Evolutionary conservation across 1,140 invertebrate species (phyloP).

Genomic region (Trinorchestia longiramus): DNA sequence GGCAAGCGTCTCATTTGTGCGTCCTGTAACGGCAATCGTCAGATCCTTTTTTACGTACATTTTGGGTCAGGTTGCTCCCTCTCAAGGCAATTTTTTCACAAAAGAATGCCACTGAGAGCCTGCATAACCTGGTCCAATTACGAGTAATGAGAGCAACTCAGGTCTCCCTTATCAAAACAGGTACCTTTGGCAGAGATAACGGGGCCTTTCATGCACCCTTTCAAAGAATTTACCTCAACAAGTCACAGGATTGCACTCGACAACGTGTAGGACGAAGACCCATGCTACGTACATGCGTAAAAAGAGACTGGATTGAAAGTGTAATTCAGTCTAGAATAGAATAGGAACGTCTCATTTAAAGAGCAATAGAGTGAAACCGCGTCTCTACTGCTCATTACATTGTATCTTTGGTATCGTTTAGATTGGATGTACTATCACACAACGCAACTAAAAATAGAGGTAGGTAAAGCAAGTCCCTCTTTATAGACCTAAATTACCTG

Average conservation of each 20-base stretch:
- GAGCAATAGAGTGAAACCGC: neutral
- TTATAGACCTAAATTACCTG: neutral
- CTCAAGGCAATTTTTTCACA: neutral
- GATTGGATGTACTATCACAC: neutral
- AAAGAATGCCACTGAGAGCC: neutral
- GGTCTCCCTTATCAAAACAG: neutral
- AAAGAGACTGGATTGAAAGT: neutral
- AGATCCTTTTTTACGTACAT: neutral
- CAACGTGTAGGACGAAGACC: neutral
- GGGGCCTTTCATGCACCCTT: neutral
- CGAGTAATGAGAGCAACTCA: conserved; percentile 2
- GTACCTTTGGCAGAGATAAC: conserved; percentile 7
- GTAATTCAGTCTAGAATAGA: neutral
- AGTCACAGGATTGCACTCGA: neutral
- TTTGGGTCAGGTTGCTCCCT: neutral
- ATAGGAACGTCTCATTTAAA: neutral
- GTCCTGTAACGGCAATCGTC: neutral
- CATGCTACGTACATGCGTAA: neutral
- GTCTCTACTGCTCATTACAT: neutral
- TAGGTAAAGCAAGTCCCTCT: neutral
- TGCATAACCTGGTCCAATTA: conserved; percentile 35
- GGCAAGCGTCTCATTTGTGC: neutral
- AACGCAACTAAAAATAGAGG: neutral
- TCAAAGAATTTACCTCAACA: neutral
- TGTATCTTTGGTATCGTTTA: neutral